Base-by-base conservation (phyloP, 2,888 invertebrate genomes). In the Aricia artaxerxes region DNA sequence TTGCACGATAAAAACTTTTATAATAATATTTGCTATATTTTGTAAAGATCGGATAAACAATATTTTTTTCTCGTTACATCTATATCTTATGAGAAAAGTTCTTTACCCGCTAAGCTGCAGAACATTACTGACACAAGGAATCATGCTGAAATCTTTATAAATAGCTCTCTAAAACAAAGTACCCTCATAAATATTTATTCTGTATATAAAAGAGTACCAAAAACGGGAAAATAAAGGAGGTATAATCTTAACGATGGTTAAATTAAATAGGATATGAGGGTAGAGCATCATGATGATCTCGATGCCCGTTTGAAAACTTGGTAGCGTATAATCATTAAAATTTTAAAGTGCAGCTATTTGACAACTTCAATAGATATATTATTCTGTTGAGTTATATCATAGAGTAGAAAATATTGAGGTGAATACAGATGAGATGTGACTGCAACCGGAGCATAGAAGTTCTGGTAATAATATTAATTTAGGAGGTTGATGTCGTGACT, bases 131-230 rank as follows among this genome's bases (percentile, higher is more conserved):
- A 38, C 69, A 69, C 16, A 38, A 35, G 35, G 69, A 69, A 69
- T 69, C 35, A 69, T 69, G 69, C 69, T 69, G 69, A 38, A 69
- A 69, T 69, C 69, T 69, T 69, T 69, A 69, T 35, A 69, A 69
- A 69, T 69, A 69, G 69, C 69, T 38, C 69, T 69, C 16, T 35
- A 69, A 69, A 69, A 69, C 35, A 69, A 69, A 69, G 69, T 38
- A 69, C 69, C 69, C 69, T 35, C 69, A 69, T 69, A 69, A 69
- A 69, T 69, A 69, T 69, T 69, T 69, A 69, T 69, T 69, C 69
- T 38, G 69, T 69, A 38, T 38, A 69, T 69, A 69, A 69, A 69
- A 69, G 69, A 69, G 35, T 69, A 69, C 69, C 69, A 16, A 38
- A 69, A 69, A 35, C 69, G 35, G 13, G 13, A 16, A 64, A 69